Evolutionary conservation across 2,797 vertebrate species (phyloP).

Genomic region (Tenualosa ilisha): DNA sequence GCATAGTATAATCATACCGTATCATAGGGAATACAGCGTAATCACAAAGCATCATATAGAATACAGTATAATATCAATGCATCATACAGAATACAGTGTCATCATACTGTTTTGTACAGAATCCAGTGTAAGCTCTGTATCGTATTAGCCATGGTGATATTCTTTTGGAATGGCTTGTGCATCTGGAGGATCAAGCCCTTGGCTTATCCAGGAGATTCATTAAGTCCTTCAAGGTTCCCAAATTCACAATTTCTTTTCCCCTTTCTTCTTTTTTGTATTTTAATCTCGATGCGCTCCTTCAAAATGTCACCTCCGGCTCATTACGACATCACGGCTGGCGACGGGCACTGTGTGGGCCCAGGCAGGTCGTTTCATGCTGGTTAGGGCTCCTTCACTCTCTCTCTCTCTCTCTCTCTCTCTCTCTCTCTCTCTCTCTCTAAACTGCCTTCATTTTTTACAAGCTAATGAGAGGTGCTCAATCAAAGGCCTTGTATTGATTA

Average conservation of each 20-base stretch:
- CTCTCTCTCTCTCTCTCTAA: neutral
- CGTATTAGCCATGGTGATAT: neutral
- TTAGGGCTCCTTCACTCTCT: neutral
- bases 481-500: conserved; percentile 53
- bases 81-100: no score
- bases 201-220: neutral
- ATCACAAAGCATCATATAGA: no score
- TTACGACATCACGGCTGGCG: neutral
- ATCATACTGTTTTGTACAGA: no score
- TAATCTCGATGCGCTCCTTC: neutral
- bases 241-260: neutral
- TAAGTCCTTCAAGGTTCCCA: neutral
- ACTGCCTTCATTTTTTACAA: conserved; percentile 50
- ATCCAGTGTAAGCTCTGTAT: neutral
- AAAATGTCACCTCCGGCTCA: conserved; percentile 15
- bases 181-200: neutral
- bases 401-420: neutral
- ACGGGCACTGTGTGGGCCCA: neutral
- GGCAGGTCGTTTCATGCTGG: neutral
- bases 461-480: conserved; percentile 53
- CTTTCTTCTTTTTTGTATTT: neutral
- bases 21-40: neutral
- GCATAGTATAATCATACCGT: no score
- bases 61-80: no score
- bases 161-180: neutral